Percentiles rank a stretch among this genome's conserved stretches.
Evolutionary conservation across 2,888 invertebrate genomes (phyloP).

Genomic region (Sinhomidia bicolor): DNA sequence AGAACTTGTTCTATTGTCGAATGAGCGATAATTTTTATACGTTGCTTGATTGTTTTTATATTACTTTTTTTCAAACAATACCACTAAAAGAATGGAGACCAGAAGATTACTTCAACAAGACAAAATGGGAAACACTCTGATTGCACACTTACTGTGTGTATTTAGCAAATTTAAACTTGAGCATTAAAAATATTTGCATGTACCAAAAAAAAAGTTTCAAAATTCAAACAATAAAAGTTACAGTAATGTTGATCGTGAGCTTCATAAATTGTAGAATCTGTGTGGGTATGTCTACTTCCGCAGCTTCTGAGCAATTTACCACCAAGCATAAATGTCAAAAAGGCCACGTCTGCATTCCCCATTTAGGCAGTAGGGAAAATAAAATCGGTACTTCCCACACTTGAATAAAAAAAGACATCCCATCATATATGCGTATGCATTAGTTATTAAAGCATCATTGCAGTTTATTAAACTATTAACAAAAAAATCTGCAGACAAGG

Average conservation of each 20-base stretch:
- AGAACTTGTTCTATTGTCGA: too few relatives aligned
- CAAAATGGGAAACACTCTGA: too few relatives aligned
- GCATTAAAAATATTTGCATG: background rate
- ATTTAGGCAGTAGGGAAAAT: slow-evolving; percentile 63
- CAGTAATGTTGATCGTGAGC: slow-evolving; percentile 30
- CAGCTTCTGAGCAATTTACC: slow-evolving; percentile 59
- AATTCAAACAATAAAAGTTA: slow-evolving; percentile 18
- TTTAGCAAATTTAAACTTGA: background rate
- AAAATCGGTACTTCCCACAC: slow-evolving; percentile 68
- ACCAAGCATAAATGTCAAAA: slow-evolving; percentile 63
- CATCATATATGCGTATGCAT: slow-evolving; percentile 5
- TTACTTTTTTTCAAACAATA: too few relatives aligned
- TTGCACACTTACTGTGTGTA: too few relatives aligned
- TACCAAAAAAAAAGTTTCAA: background rate
- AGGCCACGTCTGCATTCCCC: slow-evolving; percentile 60
- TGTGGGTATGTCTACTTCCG: slow-evolving; percentile 64
- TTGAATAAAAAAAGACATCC: slow-evolving; percentile 49
- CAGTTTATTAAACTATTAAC: slow-evolving; percentile 8
- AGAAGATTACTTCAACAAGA: too few relatives aligned
- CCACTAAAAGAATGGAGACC: too few relatives aligned
- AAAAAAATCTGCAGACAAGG: slow-evolving; percentile 49
- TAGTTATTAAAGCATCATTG: background rate
- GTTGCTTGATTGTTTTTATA: too few relatives aligned
- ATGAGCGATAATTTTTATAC: too few relatives aligned
- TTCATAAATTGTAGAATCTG: slow-evolving; percentile 33